Evolutionary conservation across 2,888 invertebrate genomes (phyloP).

Genomic region (Diplolepis rosae): DNA sequence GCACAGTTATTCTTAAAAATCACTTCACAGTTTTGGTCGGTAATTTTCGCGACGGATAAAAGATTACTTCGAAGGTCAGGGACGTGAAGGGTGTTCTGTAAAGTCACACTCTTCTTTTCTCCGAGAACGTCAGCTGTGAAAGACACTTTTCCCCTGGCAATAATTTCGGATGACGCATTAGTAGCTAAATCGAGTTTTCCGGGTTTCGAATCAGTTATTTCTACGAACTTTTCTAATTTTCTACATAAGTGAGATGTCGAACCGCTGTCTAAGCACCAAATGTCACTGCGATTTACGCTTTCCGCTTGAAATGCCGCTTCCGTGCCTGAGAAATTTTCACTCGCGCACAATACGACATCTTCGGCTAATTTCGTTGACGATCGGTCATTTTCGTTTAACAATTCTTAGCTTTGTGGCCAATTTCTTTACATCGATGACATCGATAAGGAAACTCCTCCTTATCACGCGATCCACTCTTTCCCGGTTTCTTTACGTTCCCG

Average conservation of each 20-base stretch:
- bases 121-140: slow-evolving; percentile 31
- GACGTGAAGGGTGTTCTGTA: slow-evolving; percentile 20
- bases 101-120: slow-evolving; percentile 19
- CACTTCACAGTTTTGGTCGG: slow-evolving; percentile 32
- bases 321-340: background rate
- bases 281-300: background rate
- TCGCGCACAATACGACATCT: background rate
- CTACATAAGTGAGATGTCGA: slow-evolving; percentile 29
- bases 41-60: slow-evolving; percentile 31
- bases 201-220: background rate
- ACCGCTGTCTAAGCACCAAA: slow-evolving; percentile 34
- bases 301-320: background rate
- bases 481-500: background rate
- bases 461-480: background rate
- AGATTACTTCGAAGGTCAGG: slow-evolving; percentile 36
- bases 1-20: slow-evolving; percentile 25
- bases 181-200: slow-evolving; percentile 36
- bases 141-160: slow-evolving; percentile 28
- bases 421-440: no score
- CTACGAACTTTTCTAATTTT: slow-evolving; percentile 9
- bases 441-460: no score
- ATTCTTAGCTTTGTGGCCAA: no score
- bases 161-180: slow-evolving; percentile 31
- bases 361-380: no score
- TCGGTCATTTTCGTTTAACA: no score